Evolutionary conservation across 1,140 invertebrate genomes (phyloP).

Genomic region (Lordiphosa collinella): DNA sequence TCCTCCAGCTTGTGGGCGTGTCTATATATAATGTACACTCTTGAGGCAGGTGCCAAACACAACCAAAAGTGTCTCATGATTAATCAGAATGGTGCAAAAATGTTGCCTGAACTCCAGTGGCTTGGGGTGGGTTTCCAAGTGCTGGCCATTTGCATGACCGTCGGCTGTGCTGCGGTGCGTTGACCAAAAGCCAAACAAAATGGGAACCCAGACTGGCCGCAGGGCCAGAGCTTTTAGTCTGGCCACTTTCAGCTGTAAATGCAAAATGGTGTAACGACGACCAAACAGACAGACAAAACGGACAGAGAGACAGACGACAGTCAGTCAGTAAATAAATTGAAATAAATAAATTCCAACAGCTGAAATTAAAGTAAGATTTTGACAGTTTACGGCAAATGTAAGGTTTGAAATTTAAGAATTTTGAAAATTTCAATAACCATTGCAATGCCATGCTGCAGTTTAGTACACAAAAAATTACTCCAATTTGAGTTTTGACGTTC

Average conservation of each 20-base stretch:
- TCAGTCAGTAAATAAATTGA: background rate
- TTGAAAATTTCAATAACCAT: no score
- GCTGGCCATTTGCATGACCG: slow-evolving; percentile 31
- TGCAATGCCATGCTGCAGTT: no score
- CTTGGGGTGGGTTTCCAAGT: background rate
- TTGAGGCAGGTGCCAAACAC: slow-evolving; percentile 20
- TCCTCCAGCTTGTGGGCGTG: slow-evolving; percentile 20
- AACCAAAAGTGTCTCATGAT: slow-evolving; percentile 2
- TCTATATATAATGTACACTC: slow-evolving; percentile 13
- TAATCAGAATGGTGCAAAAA: no score
- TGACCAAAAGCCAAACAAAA: slow-evolving; percentile 8
- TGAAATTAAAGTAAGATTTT: slow-evolving; percentile 11
- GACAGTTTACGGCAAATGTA: no score
- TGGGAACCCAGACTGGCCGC: slow-evolving; percentile 3
- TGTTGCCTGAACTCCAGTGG: background rate
- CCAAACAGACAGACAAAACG: slow-evolving; percentile 7
- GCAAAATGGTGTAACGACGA: slow-evolving; percentile 22
- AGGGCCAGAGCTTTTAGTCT: slow-evolving; percentile 12
- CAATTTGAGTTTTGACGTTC: no score
- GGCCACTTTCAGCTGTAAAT: slow-evolving; percentile 18
- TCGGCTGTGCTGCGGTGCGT: slow-evolving; percentile 18
- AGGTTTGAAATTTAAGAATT: no score
- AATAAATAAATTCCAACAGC: background rate
- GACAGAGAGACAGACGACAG: background rate
- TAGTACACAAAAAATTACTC: no score